Base-by-base conservation (phyloP, 53 echinoderm and acorn worm species). In the Antedon mediterranea region DNA sequence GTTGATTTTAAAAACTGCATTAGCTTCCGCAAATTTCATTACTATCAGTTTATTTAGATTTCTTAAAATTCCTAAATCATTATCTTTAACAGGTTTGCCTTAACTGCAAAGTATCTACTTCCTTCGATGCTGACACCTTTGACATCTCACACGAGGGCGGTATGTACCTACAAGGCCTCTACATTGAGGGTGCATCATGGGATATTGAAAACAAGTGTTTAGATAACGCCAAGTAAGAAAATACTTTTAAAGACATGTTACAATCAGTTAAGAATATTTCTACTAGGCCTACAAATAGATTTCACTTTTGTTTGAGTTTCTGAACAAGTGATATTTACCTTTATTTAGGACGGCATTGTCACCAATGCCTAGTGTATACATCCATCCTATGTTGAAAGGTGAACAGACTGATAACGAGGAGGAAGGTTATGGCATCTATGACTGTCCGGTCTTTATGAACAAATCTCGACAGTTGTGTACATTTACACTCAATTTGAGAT, bases 151-250 rank as follows among this genome's bases (percentile, higher is more conserved):
- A 94, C 31, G 88, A 87, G 57, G 94, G 91, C 31, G 94, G 94
- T 34, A 91, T 94, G 87, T 94, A 89, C 81, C 81, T 94, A 31
- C 82, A 85, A 32, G 87, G 82, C 23, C 83, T 91, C 43, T 85
- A 76, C 71, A 73, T 94, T 14, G 89, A 94, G 34, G 94, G 94
- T 41, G 94, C 94, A 6, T 86, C 87, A 32, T 94, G 94, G 94
- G 89, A 94, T 71, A 32, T 89, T 14, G 87, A 83, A 9, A 78
- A 85, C 5, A 43, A 86, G 76, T 87, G 87, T 28, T 77, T 94
- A 34, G 78, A 77, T 26, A 15, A 28, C 29, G 86, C 94, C 43
- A 82, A 85, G 94, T 94, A 83, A 83, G 83, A 31, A 27, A 28
- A 7, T 32, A 8, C 37, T 4, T 37, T 37, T 37, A 6, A n/a